Percentiles rank a stretch among this genome's conserved stretches.
phyloP scores from a whole-genome alignment of 2,797 vertebrate species.

The Liparis tanakae region DNA sequence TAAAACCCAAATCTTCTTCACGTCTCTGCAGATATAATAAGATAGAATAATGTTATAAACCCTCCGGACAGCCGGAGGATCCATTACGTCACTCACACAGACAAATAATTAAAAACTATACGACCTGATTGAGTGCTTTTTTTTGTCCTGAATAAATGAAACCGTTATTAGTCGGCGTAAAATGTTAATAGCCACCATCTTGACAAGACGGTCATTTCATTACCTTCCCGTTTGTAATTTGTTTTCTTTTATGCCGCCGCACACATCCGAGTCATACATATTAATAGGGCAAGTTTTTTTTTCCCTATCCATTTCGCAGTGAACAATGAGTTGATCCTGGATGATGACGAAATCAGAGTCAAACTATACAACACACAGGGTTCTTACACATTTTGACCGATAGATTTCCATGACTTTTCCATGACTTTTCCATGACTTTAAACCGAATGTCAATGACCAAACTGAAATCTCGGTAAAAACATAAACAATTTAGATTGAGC shows the following conservation, averaged over 20 bases:
- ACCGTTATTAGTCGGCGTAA: not conserved
- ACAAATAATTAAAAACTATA: not conserved
- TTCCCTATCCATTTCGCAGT: not conserved
- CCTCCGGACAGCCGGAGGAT: not conserved
- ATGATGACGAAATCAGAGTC: constrained; percentile 19
- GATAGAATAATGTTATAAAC: not conserved
- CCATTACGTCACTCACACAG: not conserved
- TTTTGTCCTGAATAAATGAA: not conserved
- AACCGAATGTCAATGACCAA: too few relatives aligned
- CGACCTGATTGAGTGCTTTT: not conserved
- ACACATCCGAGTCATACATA: not conserved
- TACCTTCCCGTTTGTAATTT: not conserved
- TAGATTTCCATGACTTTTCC: too few relatives aligned
- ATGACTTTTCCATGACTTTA: too few relatives aligned
- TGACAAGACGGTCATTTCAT: not conserved
- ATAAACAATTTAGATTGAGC: too few relatives aligned
- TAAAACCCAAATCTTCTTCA: too few relatives aligned
- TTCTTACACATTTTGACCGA: too few relatives aligned
- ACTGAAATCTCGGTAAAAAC: too few relatives aligned
- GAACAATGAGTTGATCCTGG: not conserved
- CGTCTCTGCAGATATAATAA: too few relatives aligned
- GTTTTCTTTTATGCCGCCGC: constrained; percentile 6
- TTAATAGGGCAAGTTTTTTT: not conserved
- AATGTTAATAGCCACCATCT: not conserved
- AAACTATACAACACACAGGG: constrained; percentile 5